Evolutionary conservation across 2,113 vertebrate genomes (phyloP).

Genomic region (Tiliqua scincoides): DNA sequence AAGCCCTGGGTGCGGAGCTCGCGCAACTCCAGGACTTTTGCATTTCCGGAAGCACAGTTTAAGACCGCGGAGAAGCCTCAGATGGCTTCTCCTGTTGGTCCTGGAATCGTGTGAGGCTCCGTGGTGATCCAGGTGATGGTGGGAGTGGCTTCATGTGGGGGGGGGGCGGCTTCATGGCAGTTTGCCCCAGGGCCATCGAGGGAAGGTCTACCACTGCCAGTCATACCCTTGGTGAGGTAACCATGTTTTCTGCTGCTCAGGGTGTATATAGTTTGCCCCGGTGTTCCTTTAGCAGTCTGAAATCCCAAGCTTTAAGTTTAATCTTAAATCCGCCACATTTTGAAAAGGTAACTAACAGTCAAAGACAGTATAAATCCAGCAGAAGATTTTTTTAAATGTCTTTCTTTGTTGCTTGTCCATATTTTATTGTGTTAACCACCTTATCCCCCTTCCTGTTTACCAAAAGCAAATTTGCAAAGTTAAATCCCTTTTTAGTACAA

Average conservation of each 20-base stretch:
- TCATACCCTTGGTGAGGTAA: neutral
- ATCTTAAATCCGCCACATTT: neutral
- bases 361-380: neutral
- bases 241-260: neutral
- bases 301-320: neutral
- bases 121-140: too few relatives aligned
- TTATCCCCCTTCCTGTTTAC: slow-evolving; percentile 43
- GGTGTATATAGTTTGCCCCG: neutral
- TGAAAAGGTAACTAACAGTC: slow-evolving; percentile 17
- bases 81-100: too few relatives aligned
- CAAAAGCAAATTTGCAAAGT: slow-evolving; percentile 34
- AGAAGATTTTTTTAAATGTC: slow-evolving; percentile 21
- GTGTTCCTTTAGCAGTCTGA: neutral
- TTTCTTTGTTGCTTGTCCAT: slow-evolving; percentile 26
- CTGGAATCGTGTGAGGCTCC: too few relatives aligned
- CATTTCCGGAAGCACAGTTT: too few relatives aligned
- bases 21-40: too few relatives aligned
- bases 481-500: slow-evolving; percentile 53
- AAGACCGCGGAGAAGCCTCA: too few relatives aligned
- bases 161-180: too few relatives aligned
- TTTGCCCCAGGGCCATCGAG: too few relatives aligned
- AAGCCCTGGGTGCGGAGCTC: too few relatives aligned
- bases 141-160: too few relatives aligned
- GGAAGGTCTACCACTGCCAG: too few relatives aligned
- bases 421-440: slow-evolving; percentile 14